Evolutionary conservation across 2,797 vertebrate genomes (phyloP).

Genomic region (Anabacerthia variegaticeps): DNA sequence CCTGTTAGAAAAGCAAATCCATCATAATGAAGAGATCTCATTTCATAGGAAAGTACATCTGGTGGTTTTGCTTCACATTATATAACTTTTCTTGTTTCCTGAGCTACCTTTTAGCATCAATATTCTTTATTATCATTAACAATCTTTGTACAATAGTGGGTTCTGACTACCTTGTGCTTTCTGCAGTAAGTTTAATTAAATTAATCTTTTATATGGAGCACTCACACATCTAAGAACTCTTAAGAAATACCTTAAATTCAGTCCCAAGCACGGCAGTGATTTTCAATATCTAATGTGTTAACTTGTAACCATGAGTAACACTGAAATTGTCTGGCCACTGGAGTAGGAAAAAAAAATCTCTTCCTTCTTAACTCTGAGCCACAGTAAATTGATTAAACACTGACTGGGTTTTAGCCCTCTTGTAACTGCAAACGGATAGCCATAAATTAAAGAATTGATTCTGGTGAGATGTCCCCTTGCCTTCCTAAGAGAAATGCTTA

Average conservation of each 20-base stretch:
- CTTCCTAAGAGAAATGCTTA: not conserved
- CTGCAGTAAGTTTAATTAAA: not conserved
- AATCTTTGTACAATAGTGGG: not conserved
- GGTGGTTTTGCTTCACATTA: not conserved
- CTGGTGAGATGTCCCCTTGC: not conserved
- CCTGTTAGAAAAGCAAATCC: not conserved
- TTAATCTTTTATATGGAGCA: not conserved
- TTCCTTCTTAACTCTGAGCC: not conserved
- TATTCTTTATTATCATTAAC: not conserved
- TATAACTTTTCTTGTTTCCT: not conserved
- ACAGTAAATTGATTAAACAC: not conserved
- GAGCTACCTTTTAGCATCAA: not conserved
- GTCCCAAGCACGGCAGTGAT: not conserved
- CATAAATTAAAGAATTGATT: not conserved
- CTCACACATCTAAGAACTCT: not conserved
- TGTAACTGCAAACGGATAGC: not conserved
- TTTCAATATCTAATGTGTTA: not conserved
- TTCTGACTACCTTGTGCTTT: not conserved
- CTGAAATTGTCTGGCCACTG: not conserved
- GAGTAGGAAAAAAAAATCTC: not conserved
- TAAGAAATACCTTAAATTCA: not conserved
- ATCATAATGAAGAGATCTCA: not conserved
- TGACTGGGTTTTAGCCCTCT: not conserved
- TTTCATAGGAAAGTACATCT: not conserved
- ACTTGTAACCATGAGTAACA: not conserved